These are phyloP conservation scores for Thripadectes ignobilis DNA, from an alignment of 2,797 vertebrate genomes.

Conservation along the genomic window DNA sequence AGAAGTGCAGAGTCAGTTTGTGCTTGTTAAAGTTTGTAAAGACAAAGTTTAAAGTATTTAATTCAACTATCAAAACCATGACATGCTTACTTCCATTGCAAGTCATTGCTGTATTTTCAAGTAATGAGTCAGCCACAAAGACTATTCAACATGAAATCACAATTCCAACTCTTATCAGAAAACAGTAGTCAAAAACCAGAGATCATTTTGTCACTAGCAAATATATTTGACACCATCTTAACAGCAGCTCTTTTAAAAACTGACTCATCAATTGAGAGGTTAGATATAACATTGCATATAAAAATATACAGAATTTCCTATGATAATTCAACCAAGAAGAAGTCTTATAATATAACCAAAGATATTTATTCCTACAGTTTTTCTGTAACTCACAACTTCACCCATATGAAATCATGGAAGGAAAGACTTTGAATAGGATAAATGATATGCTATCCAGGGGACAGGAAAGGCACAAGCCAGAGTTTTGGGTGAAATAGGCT, in stretches of 20 bases:
- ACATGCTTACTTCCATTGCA: background rate
- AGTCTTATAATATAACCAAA: background rate
- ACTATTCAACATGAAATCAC: background rate
- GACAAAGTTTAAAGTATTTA: background rate
- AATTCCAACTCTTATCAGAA: background rate
- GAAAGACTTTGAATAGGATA: background rate
- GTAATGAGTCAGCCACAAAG: background rate
- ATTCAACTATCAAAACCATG: background rate
- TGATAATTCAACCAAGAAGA: background rate
- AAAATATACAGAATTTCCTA: background rate
- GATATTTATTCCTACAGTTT: background rate
- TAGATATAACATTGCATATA: background rate
- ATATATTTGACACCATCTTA: background rate
- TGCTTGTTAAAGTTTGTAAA: background rate
- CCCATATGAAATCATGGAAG: background rate
- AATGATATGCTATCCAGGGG: background rate
- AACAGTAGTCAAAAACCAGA: background rate
- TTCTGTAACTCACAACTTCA: background rate
- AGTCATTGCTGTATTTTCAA: background rate
- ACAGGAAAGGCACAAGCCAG: background rate
- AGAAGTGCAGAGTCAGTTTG: background rate
- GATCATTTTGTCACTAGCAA: background rate
- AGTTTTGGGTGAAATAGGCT: background rate
- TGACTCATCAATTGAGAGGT: background rate
- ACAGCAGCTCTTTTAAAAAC: background rate